Evolutionary conservation across 2,888 invertebrate genomes (phyloP).

Genomic region (Scaptomyza polygonia): DNA sequence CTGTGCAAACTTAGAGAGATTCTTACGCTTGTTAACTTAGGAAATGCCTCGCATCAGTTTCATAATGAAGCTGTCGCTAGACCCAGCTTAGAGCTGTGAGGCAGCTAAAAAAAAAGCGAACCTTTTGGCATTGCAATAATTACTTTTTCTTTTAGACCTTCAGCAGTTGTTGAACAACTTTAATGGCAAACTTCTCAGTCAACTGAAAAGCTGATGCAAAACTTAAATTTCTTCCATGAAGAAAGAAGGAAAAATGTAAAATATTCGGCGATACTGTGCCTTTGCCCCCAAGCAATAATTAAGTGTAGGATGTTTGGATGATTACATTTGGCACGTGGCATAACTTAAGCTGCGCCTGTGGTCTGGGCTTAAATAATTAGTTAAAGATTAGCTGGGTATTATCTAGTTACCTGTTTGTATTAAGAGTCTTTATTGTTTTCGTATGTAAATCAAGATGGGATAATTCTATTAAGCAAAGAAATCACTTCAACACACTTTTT

Average conservation of each 20-base stretch:
- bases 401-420: too few species aligned
- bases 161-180: conserved; percentile 16
- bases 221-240: not conserved
- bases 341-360: not conserved
- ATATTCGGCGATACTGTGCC: not conserved
- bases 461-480: too few species aligned
- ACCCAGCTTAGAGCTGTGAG: not conserved
- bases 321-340: conserved; percentile 6
- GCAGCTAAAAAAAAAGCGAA: not conserved
- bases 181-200: conserved; percentile 2
- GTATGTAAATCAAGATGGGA: too few species aligned
- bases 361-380: not conserved
- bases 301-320: conserved; percentile 15
- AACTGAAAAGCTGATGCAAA: not conserved
- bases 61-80: conserved; percentile 22
- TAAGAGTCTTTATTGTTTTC: too few species aligned
- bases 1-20: conserved; percentile 28
- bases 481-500: too few species aligned
- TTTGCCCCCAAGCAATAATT: not conserved
- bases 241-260: not conserved
- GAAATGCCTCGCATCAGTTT: conserved; percentile 44
- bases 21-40: conserved; percentile 19
- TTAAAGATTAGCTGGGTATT: not conserved
- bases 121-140: conserved; percentile 51
- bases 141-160: conserved; percentile 39